phyloP scores from a whole-genome alignment of 2,797 vertebrate species.

The Capromys pilorides region DNA sequence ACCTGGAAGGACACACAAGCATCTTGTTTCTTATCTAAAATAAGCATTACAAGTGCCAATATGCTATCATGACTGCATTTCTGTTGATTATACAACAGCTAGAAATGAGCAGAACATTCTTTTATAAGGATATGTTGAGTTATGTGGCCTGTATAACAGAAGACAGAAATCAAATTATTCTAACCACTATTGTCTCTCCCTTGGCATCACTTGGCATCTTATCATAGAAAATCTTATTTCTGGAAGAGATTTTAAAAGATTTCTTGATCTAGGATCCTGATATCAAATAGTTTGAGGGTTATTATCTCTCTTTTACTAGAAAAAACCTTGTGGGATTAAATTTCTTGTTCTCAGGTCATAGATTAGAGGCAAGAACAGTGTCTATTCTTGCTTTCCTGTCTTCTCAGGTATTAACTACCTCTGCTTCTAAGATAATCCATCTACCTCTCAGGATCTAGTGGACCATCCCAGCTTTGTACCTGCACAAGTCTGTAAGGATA shows the following conservation, averaged over 20 bases:
- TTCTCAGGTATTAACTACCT: neutral
- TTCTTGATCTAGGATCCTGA: constrained; percentile 11
- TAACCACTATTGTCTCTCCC: neutral
- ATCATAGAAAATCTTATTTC: neutral
- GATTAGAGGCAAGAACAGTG: neutral
- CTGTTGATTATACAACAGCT: neutral
- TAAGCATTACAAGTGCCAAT: neutral
- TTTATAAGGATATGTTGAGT: neutral
- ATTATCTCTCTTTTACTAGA: neutral
- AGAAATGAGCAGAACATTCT: neutral
- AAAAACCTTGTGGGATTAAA: neutral
- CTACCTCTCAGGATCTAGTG: neutral
- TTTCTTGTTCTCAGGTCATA: constrained; percentile 17
- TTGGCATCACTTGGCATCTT: neutral
- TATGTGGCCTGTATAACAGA: neutral
- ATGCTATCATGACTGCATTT: neutral
- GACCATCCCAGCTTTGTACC: neutral
- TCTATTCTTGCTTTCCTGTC: neutral
- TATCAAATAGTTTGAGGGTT: constrained; percentile 13
- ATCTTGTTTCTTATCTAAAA: constrained; percentile 15
- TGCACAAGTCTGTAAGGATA: neutral
- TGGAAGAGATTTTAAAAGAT: constrained; percentile 18
- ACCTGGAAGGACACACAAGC: neutral
- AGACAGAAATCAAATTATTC: neutral
- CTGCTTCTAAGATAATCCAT: neutral